These are phyloP conservation scores for Phylloscopus trochiloides DNA, from an alignment of 2,113 vertebrate species.

Conservation along the genomic window DNA sequence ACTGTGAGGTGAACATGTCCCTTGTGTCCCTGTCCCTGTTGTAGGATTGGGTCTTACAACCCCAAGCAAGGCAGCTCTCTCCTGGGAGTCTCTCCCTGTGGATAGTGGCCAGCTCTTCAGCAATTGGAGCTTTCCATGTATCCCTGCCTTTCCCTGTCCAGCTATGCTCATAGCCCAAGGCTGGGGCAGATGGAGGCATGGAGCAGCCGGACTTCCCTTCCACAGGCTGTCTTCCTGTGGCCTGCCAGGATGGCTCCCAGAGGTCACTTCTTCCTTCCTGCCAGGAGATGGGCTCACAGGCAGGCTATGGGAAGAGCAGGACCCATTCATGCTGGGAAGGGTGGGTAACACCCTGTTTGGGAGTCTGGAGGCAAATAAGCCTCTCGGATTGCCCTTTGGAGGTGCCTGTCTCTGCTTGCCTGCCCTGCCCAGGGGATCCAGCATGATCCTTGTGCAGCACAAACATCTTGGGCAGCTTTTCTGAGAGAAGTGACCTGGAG, in stretches of 20 bases:
- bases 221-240: not conserved
- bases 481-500: not conserved
- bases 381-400: not conserved
- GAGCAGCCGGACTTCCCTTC: not conserved
- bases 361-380: not conserved
- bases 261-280: constrained; percentile 46
- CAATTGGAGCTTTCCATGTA: not conserved
- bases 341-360: not conserved
- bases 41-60: not conserved
- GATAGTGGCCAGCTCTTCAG: not conserved
- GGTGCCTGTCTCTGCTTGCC: not conserved
- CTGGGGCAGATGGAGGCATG: not conserved
- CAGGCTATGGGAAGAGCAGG: not conserved
- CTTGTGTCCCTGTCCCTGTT: not conserved
- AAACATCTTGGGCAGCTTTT: not conserved
- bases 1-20: accelerated
- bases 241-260: not conserved
- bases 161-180: not conserved
- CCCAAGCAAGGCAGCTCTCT: not conserved
- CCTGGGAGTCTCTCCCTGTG: not conserved
- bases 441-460: accelerated
- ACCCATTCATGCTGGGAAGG: not conserved
- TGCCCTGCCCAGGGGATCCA: not conserved
- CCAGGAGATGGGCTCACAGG: not conserved
- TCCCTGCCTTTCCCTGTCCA: not conserved